phyloP scores from a whole-genome alignment of 2,113 vertebrate genomes.

The Probosciger aterrimus region DNA sequence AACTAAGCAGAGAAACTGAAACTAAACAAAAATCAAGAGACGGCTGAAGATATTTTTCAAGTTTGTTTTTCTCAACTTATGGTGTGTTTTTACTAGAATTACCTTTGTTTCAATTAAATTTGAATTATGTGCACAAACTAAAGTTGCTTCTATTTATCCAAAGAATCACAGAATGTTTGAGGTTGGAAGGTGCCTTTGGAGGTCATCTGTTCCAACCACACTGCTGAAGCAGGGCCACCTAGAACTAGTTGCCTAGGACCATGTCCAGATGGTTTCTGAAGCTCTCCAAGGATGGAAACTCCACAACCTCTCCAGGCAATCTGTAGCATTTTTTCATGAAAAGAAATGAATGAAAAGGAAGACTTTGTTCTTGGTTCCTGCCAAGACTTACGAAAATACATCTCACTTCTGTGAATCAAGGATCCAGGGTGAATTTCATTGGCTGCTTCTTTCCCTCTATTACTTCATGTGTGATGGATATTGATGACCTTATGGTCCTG shows the following conservation, averaged over 20 bases:
- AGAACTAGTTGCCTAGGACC: not conserved
- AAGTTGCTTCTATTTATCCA: not conserved
- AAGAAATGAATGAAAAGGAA: not conserved
- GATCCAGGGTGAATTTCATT: not conserved
- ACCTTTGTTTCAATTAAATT: not conserved
- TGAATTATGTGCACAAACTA: not conserved
- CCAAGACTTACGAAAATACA: not conserved
- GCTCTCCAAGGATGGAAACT: not conserved
- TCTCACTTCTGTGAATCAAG: not conserved
- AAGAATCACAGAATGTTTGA: not conserved
- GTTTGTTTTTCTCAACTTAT: not conserved
- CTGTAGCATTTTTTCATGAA: not conserved
- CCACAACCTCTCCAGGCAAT: not conserved
- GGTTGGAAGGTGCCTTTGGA: not conserved
- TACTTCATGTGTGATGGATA: not conserved
- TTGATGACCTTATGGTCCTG: not conserved
- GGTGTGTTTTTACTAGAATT: not conserved
- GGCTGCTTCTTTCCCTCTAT: not conserved
- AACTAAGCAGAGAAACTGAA: not conserved
- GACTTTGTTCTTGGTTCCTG: not conserved
- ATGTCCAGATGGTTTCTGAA: not conserved
- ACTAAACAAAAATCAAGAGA: not conserved
- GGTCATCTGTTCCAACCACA: not conserved
- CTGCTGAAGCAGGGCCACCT: not conserved
- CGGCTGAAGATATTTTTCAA: not conserved